Base-by-base conservation (phyloP, 2,113 vertebrate species). In the Diglossa brunneiventris region DNA sequence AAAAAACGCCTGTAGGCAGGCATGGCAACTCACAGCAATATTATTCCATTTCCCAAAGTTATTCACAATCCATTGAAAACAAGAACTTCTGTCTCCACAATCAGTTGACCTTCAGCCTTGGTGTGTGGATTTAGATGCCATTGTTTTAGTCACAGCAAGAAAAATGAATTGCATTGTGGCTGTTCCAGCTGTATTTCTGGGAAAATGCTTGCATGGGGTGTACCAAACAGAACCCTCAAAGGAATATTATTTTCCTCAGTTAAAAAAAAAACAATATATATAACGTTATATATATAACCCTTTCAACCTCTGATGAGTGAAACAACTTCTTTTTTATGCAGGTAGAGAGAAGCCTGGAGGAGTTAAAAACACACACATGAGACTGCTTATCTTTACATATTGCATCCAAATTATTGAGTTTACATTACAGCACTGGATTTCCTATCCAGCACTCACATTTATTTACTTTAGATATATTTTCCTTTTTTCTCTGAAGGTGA, bases 131-230 rank as follows among this genome's bases (percentile, higher is more conserved):
- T 93, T 86, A 75, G 49, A 75, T 78, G 63, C 31, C 92, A 87
- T 92, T 94, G 85, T 68, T 92, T 74, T 37, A 75, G 80, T 78
- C 79, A 94, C 1, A 3, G 84, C 47, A 83, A 3, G 6, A 83
- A 74, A 93, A 88, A 75, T n/a, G 2, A 77, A 63, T 77, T 55
- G 52, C 47, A 31, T 83, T 81, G 64, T 80, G 83, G 83, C 56
- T 92, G 37, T 78, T 86, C 41, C 66, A 90, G 86, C 39, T 83
- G 64, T 70, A 0, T 64, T 94, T 89, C 86, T 92, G 76, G 56
- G 47, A 77, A 89, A 75, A 81, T n/a, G 47, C 56, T 70, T 77
- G 33, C 55, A 70, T 74, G 15, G 27, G 22, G 7, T 41, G n/a
- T 69, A 66, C 27, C 2, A 0, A 75, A 70, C 10, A 81, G 55